Base-by-base conservation (phyloP, 2,113 vertebrate genomes). In the Phyllostomus discolor region DNA sequence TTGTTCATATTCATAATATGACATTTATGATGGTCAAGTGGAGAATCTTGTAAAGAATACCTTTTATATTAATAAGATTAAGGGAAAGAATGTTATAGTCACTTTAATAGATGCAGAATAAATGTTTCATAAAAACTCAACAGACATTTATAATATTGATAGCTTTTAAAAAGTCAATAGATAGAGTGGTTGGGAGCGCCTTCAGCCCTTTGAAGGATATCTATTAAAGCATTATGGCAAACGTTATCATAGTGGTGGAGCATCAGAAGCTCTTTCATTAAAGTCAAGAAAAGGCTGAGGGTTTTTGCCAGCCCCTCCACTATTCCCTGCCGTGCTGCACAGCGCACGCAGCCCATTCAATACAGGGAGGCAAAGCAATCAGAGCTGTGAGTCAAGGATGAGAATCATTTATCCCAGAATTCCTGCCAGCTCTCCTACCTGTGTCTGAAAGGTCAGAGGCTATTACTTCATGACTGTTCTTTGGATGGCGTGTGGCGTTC, bases 51-150 rank as follows among this genome's bases (percentile, higher is more conserved):
- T 64, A 64, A 94, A 79, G 57, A 67, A 41, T 46, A 22, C 19
- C 67, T 62, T 52, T 52, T 46, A 62, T 19, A 38, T 38, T 80
- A 89, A n/a, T 43, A 73, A 62, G 28, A 69, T n/a, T 57, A 87
- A 95, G 38, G 70, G 67, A 85, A 89, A 92, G 24, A 95, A 67
- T 81, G 59, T 20, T 24, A 22, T 10, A 64, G 46, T 72, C 64
- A 43, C 83, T 69, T 82, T 59, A 38, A 6, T 72, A 79, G 73
- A 43, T 72, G 16, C 14, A 82, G 52, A 95, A 79, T 46, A 59
- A 93, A 79, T 6, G 2, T 78, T 80, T 81, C 66, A 17, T 85
- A 57, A 87, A 80, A 76, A 72, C 33, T 78, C 14, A 24, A 33
- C 14, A 31, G n/a, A 50, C 48, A 57, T 33, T 75, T 33, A 3